Evolutionary conservation across 2,113 vertebrate genomes (phyloP).

Genomic region (Megaceryle maxima): DNA sequence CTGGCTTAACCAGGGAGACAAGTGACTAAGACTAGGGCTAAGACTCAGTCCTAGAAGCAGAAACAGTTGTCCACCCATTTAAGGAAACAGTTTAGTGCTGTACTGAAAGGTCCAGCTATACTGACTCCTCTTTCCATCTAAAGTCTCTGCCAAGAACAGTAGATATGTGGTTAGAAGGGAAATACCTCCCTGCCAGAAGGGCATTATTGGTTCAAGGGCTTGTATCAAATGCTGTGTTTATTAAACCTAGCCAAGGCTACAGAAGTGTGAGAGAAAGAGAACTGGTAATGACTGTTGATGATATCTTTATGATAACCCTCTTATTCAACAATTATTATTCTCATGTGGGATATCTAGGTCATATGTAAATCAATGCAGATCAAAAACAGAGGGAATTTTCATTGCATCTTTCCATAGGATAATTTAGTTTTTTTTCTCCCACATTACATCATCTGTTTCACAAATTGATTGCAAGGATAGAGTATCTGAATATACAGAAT

Average conservation of each 20-base stretch:
- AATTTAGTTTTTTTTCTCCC: neutral
- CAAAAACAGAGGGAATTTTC: neutral
- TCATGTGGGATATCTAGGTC: neutral
- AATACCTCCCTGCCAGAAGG: neutral
- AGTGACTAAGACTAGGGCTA: neutral
- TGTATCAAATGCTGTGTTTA: neutral
- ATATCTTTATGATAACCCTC: neutral
- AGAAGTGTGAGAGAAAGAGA: neutral
- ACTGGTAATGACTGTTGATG: neutral
- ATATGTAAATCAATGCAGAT: neutral
- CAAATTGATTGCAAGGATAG: neutral
- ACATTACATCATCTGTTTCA: neutral
- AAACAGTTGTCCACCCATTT: neutral
- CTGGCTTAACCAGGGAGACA: neutral
- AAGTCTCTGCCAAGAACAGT: neutral
- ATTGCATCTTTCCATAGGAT: neutral
- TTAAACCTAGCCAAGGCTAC: neutral
- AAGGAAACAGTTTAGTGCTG: neutral
- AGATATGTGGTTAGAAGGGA: neutral
- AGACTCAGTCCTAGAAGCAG: neutral
- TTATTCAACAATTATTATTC: neutral
- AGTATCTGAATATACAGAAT: neutral
- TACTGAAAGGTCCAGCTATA: neutral
- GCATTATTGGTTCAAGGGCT: neutral
- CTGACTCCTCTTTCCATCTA: neutral